Conservation (phyloP, 2,888 invertebrate genomes). For the Yponomeuta plumbellus region DNA sequence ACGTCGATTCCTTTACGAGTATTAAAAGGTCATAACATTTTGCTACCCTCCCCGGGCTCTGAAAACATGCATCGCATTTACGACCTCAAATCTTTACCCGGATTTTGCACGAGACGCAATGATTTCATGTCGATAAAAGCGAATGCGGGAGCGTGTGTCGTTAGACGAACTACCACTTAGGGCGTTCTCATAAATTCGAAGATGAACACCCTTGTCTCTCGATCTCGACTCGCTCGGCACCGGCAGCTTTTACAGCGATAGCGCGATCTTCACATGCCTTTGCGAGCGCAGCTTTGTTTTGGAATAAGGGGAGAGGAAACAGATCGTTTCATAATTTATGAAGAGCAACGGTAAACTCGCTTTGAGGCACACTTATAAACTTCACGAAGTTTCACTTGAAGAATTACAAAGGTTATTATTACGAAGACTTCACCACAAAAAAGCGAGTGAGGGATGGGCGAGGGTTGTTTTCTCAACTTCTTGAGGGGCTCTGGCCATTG, state of each 20-base stretch:
- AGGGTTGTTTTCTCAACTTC: conserved; percentile 44
- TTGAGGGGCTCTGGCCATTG: conserved; percentile 35
- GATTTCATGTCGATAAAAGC: conserved; percentile 18
- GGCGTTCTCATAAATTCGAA: conserved; percentile 13
- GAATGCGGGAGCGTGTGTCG: conserved; percentile 12
- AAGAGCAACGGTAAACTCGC: conserved; percentile 37
- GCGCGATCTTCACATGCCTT: neutral
- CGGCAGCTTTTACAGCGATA: conserved; percentile 4
- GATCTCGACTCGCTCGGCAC: conserved; percentile 1
- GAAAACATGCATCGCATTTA: conserved; percentile 25
- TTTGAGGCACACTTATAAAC: conserved; percentile 44
- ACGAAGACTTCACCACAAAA: conserved; percentile 43
- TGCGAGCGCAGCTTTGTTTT: conserved; percentile 11
- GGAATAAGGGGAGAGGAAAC: conserved; percentile 26
- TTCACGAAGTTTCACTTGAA: conserved; percentile 47
- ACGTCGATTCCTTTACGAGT: conserved; percentile 39
- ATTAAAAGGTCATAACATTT: conserved; percentile 47
- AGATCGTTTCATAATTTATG: conserved; percentile 40
- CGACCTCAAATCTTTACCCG: conserved; percentile 21
- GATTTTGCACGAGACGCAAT: conserved; percentile 17
- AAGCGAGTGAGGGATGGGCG: conserved; percentile 33
- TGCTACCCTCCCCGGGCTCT: conserved; percentile 33
- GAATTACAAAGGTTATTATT: conserved; percentile 58
- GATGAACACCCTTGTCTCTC: conserved; percentile 6
- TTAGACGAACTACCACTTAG: conserved; percentile 12